A percentile compares a stretch with the other conserved stretches of the same genome.
phyloP scores from a whole-genome alignment of 2,888 invertebrate genomes.

The Strigamia transsilvanica region DNA sequence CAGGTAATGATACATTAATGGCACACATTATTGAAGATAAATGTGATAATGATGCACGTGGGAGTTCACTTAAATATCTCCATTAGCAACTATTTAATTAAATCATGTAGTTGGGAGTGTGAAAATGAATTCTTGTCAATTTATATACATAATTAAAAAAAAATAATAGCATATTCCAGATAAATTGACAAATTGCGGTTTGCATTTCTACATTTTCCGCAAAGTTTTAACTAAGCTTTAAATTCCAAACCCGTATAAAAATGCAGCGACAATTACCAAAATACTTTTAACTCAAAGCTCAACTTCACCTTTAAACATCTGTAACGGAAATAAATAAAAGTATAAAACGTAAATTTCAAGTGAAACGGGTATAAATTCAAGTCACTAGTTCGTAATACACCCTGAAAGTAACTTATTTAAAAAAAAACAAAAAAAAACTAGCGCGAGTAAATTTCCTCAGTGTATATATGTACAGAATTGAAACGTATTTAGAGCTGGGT shows the following conservation, averaged over 20 bases:
- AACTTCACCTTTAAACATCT: not conserved
- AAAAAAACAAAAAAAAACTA: not conserved
- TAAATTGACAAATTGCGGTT: too few species aligned
- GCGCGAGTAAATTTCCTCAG: too few species aligned
- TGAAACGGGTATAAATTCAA: not conserved
- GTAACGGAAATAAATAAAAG: not conserved
- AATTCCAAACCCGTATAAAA: too few species aligned
- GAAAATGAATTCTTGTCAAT: too few species aligned
- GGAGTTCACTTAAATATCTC: constrained; percentile 2
- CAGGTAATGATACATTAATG: not conserved
- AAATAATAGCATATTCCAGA: not conserved
- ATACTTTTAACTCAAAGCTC: too few species aligned
- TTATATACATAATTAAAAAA: too few species aligned
- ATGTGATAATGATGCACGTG: not conserved
- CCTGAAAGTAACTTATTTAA: not conserved
- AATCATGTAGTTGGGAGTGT: not conserved
- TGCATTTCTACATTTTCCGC: too few species aligned
- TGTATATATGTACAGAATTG: too few species aligned
- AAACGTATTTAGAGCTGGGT: not conserved
- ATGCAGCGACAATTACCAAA: too few species aligned
- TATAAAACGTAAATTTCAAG: not conserved
- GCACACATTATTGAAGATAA: not conserved
- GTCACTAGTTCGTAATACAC: not conserved
- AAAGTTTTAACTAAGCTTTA: too few species aligned
- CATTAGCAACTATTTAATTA: not conserved